A percentile compares a stretch with the other conserved stretches of the same genome.
Evolutionary conservation across 2,113 vertebrate species (phyloP).

Genomic region (Hemibagrus wyckioides): DNA sequence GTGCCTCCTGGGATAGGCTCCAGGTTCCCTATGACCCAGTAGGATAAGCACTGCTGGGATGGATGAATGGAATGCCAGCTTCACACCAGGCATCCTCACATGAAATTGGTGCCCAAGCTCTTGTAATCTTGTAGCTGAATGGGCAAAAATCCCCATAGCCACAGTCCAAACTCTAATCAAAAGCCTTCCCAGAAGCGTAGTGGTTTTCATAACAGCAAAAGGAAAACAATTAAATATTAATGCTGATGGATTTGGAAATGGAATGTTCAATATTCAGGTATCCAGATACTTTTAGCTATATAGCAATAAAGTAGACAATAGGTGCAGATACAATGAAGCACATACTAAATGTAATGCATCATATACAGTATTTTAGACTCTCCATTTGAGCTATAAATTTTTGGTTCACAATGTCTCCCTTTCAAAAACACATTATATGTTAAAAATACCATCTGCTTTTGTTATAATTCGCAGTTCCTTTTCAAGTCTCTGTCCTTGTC

Average conservation of each 20-base stretch:
- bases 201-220: not conserved
- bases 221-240: not conserved
- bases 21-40: too few species aligned
- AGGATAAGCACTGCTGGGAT: too few species aligned
- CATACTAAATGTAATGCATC: not conserved
- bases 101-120: not conserved
- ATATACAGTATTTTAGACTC: not conserved
- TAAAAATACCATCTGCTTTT: slow-evolving; percentile 2
- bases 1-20: too few species aligned
- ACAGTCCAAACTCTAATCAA: not conserved
- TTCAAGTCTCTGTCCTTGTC: not conserved
- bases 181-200: not conserved
- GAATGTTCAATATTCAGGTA: not conserved
- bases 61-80: not conserved
- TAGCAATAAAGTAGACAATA: not conserved
- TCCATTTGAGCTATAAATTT: not conserved
- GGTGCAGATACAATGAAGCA: not conserved
- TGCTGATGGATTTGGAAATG: not conserved
- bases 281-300: not conserved
- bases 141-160: not conserved
- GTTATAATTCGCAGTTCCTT: not conserved
- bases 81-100: not conserved
- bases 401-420: not conserved
- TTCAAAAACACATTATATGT: not conserved
- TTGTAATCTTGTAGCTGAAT: not conserved